Conservation (phyloP, 2,113 vertebrate genomes). For the Sceloporus tristichus region DNA sequence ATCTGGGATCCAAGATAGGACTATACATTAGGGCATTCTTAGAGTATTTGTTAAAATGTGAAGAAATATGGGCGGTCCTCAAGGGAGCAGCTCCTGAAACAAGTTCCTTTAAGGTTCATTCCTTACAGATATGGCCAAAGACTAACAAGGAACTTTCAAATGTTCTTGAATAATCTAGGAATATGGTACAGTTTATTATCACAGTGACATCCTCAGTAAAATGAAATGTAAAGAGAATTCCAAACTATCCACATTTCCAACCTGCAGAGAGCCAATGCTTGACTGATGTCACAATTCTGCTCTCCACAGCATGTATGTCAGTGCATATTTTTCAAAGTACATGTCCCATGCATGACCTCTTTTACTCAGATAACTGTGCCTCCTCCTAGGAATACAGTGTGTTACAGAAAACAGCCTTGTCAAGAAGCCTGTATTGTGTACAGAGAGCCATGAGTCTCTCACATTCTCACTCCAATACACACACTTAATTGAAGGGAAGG, state of each 20-base stretch:
- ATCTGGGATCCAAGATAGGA: neutral
- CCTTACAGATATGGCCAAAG: neutral
- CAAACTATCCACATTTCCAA: neutral
- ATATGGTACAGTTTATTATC: neutral
- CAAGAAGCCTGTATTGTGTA: neutral
- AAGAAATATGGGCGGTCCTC: neutral
- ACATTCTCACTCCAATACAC: no score
- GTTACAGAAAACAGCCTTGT: neutral
- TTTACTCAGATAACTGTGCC: neutral
- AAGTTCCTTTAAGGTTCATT: neutral
- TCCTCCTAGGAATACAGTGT: neutral
- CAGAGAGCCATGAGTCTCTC: no score
- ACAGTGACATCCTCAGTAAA: neutral
- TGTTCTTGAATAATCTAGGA: neutral
- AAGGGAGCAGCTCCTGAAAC: neutral
- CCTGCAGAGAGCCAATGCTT: neutral
- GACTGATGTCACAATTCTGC: neutral
- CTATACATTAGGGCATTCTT: neutral
- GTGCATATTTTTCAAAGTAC: neutral
- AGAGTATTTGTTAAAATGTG: neutral
- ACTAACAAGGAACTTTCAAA: neutral
- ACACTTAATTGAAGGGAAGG: neutral
- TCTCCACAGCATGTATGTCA: neutral
- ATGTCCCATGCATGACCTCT: neutral
- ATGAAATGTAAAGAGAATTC: neutral